Percentiles rank a stretch among this genome's conserved stretches.
Conservation (phyloP, 1,140 invertebrate genomes). For the Microplitis mediator region DNA sequence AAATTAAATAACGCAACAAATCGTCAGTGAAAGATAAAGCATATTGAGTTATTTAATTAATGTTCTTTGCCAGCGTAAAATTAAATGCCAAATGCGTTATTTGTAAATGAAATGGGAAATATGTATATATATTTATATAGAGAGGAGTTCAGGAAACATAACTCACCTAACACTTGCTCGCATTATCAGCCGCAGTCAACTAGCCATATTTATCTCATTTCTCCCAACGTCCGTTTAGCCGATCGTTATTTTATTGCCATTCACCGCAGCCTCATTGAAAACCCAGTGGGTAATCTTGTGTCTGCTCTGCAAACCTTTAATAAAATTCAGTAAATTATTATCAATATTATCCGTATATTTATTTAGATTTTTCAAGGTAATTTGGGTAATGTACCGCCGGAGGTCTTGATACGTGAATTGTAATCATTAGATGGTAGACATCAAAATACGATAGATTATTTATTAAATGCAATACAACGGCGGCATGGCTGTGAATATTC, state of each 20-base stretch:
- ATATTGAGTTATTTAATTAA: slow-evolving; percentile 46
- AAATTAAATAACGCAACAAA: not conserved
- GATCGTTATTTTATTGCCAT: slow-evolving; percentile 55
- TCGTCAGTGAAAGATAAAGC: slow-evolving; percentile 22
- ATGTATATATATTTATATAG: slow-evolving; percentile 3
- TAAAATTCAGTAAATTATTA: not conserved
- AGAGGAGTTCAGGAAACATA: slow-evolving; percentile 44
- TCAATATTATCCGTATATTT: too few relatives aligned
- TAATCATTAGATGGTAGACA: slow-evolving; percentile 2
- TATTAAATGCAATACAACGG: slow-evolving; percentile 39
- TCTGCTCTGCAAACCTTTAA: not conserved
- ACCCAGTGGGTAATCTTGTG: slow-evolving; percentile 21
- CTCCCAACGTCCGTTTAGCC: slow-evolving; percentile 43
- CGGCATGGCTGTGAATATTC: slow-evolving; percentile 36
- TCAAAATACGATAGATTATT: slow-evolving; percentile 18
- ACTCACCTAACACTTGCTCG: slow-evolving; percentile 56
- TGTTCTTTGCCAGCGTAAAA: slow-evolving; percentile 40
- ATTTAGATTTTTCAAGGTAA: too few relatives aligned
- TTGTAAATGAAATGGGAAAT: slow-evolving; percentile 38
- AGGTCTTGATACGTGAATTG: too few relatives aligned
- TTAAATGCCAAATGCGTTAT: slow-evolving; percentile 46
- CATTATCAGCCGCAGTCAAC: slow-evolving; percentile 56
- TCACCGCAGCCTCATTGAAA: slow-evolving; percentile 19
- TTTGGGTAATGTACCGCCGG: too few relatives aligned
- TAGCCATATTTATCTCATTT: slow-evolving; percentile 56